A percentile compares a stretch with the other conserved stretches of the same genome.
These are phyloP conservation scores for Homarus gammarus DNA, from an alignment of 2,888 invertebrate genomes.

Conservation along the genomic window DNA sequence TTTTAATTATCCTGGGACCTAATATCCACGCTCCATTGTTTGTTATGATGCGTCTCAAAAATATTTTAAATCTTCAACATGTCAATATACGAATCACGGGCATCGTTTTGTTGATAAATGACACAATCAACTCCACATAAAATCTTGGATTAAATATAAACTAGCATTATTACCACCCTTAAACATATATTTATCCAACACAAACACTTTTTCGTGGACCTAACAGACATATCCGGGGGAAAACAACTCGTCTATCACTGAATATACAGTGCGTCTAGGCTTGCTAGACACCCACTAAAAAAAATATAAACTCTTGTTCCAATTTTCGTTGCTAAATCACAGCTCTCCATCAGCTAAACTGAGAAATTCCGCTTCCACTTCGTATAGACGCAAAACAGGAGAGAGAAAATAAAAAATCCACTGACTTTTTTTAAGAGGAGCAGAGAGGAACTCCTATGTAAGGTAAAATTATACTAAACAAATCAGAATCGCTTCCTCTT, in stretches of 20 bases:
- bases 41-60: no score
- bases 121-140: neutral
- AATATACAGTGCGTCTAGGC: constrained; percentile 40
- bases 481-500: constrained; percentile 41
- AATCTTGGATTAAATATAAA: neutral
- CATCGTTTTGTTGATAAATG: no score
- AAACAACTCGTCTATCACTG: constrained; percentile 56
- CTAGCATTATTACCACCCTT: neutral
- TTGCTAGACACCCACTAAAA: constrained; percentile 47
- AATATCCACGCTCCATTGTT: no score
- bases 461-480: constrained; percentile 34
- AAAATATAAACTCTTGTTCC: constrained; percentile 39
- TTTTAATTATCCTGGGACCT: no score
- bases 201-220: constrained; percentile 45
- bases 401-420: neutral
- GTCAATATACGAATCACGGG: no score
- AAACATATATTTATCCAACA: constrained; percentile 22
- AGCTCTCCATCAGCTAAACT: constrained; percentile 32
- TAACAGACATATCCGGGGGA: constrained; percentile 42
- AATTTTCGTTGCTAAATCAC: constrained; percentile 43
- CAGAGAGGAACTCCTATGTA: constrained; percentile 6
- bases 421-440: neutral
- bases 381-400: constrained; percentile 28
- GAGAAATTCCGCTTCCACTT: constrained; percentile 42
- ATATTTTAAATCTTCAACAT: no score